Evolutionary conservation across 2,797 vertebrate genomes (phyloP).

Genomic region (Ptychobarbus kaznakovi): DNA sequence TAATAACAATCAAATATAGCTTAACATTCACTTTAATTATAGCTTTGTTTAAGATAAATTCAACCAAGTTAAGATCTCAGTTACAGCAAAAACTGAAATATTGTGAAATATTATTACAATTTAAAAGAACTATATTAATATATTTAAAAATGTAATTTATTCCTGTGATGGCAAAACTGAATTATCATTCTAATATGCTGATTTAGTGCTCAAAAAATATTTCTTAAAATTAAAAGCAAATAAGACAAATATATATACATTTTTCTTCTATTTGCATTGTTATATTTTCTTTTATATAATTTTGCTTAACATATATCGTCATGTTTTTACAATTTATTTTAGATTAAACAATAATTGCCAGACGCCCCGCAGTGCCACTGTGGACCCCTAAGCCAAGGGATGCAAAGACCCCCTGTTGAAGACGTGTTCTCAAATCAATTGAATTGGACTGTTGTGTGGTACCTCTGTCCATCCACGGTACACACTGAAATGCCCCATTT

Average conservation of each 20-base stretch:
- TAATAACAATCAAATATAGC: not conserved
- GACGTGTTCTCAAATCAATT: not conserved
- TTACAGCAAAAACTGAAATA: not conserved
- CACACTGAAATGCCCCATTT: constrained; percentile 76
- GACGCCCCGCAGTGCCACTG: not conserved
- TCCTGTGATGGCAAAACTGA: not conserved
- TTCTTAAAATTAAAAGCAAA: not conserved
- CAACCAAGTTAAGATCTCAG: not conserved
- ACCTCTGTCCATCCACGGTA: constrained; percentile 78
- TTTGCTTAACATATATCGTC: not conserved
- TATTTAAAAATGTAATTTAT: not conserved
- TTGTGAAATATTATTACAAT: not conserved
- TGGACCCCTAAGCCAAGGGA: not conserved
- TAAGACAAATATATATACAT: too few species aligned
- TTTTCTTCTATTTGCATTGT: not conserved
- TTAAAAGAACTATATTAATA: too few species aligned
- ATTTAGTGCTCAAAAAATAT: not conserved
- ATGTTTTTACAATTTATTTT: too few species aligned
- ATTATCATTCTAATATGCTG: not conserved
- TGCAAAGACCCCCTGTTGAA: not conserved
- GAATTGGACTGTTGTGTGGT: constrained; percentile 12
- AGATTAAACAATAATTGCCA: constrained; percentile 1
- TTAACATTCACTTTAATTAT: not conserved
- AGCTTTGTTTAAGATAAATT: not conserved
- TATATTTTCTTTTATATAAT: not conserved